Percentiles rank a stretch among this genome's conserved stretches.
Conservation (phyloP, 2,888 invertebrate genomes). For the Galerucella pusilla region DNA sequence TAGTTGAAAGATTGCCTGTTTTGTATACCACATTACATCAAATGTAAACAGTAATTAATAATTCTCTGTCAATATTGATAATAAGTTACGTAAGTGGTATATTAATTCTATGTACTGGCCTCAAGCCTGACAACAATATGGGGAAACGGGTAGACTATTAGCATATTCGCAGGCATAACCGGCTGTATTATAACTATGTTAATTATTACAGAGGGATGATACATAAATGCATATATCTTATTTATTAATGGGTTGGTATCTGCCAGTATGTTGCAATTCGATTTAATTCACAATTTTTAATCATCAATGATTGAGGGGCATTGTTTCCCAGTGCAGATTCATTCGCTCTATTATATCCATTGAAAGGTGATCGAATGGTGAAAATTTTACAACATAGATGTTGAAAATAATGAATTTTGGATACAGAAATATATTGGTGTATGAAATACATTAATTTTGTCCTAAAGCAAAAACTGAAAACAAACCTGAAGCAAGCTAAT, state of each 20-base stretch:
- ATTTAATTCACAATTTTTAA: slow-evolving; percentile 30
- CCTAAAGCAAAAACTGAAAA: too few relatives aligned
- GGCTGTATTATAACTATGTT: slow-evolving; percentile 63
- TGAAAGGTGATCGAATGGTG: background rate
- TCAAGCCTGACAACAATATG: background rate
- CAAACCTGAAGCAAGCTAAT: too few relatives aligned
- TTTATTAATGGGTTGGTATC: slow-evolving; percentile 49
- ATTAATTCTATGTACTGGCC: background rate
- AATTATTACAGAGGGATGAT: slow-evolving; percentile 60
- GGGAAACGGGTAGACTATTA: slow-evolving; percentile 50
- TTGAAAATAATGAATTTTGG: background rate
- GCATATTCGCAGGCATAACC: slow-evolving; percentile 61
- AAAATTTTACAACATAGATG: background rate
- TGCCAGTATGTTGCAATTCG: slow-evolving; percentile 31
- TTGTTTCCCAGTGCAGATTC: background rate
- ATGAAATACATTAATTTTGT: too few relatives aligned
- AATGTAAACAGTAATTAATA: background rate
- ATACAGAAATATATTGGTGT: too few relatives aligned
- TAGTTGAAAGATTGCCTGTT: slow-evolving; percentile 49
- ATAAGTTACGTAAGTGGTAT: background rate
- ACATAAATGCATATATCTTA: slow-evolving; percentile 58
- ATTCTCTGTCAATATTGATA: background rate
- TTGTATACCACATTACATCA: background rate
- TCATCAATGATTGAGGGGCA: background rate
- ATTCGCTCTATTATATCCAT: background rate